These are phyloP conservation scores for Cebus imitator DNA, from an alignment of 2,113 vertebrate species.

Conservation along the genomic window DNA sequence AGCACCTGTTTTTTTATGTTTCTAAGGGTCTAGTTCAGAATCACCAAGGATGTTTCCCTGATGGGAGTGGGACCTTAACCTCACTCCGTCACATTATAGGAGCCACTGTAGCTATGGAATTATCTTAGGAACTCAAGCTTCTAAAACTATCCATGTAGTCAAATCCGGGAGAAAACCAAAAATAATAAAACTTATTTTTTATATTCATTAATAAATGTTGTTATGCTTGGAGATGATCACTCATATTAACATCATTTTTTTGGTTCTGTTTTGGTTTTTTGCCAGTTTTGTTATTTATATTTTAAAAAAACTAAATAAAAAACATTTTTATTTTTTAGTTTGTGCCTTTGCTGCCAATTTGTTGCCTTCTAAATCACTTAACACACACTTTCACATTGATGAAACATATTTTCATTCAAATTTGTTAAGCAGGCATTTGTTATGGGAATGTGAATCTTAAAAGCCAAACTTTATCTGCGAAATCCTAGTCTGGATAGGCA, in stretches of 20 bases:
- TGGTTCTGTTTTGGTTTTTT: constrained; percentile 49
- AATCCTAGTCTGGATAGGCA: neutral
- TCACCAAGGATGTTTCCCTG: neutral
- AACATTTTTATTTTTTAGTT: constrained; percentile 60
- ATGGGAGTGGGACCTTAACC: neutral
- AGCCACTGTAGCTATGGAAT: neutral
- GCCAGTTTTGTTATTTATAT: constrained; percentile 67
- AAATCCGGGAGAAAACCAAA: neutral
- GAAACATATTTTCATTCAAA: constrained; percentile 38
- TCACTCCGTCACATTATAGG: neutral
- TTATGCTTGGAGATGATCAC: constrained; percentile 28
- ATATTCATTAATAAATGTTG: constrained; percentile 54
- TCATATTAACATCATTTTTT: constrained; percentile 31
- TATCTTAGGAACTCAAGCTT: constrained; percentile 32
- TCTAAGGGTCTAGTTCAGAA: neutral
- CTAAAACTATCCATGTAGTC: constrained; percentile 14
- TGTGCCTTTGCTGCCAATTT: constrained; percentile 56
- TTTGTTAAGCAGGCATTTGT: constrained; percentile 33
- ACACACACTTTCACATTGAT: constrained; percentile 29
- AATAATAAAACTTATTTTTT: constrained; percentile 59
- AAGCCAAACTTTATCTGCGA: neutral
- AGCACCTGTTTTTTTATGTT: constrained; percentile 12
- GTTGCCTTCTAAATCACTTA: constrained; percentile 42
- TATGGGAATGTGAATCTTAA: neutral
- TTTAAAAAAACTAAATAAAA: constrained; percentile 72